A percentile compares a stretch with the other conserved stretches of the same genome.
Evolutionary conservation across 2,888 invertebrate species (phyloP).

Genomic region (Tetragonula carbonaria): DNA sequence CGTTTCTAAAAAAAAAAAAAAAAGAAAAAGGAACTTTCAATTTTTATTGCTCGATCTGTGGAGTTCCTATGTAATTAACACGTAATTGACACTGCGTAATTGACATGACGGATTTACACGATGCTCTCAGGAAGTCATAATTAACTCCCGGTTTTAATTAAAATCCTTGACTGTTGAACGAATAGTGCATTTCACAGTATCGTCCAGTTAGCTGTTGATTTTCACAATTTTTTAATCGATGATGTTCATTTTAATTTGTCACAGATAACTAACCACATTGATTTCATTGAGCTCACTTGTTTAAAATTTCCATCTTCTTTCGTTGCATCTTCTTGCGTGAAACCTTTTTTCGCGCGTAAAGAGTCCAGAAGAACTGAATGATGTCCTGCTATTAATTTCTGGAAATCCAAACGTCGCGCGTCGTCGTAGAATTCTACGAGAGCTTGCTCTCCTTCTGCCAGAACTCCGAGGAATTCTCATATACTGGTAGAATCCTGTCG

Average conservation of each 20-base stretch:
- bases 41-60: background rate
- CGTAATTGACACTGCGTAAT: no score
- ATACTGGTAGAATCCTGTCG: background rate
- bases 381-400: background rate
- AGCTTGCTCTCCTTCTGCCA: background rate
- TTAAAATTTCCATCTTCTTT: conserved; percentile 25
- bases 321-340: background rate
- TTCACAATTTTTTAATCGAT: no score
- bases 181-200: no score
- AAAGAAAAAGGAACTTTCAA: background rate
- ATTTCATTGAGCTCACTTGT: conserved; percentile 38
- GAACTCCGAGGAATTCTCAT: background rate
- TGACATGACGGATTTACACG: no score
- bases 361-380: background rate
- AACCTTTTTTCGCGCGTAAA: no score
- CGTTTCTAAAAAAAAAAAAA: background rate
- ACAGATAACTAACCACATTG: no score
- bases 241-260: no score
- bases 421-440: background rate
- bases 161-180: no score
- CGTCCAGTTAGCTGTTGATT: no score
- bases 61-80: background rate
- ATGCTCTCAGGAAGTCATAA: no score
- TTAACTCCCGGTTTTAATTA: no score
- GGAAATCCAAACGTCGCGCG: background rate